Base-by-base conservation (phyloP, 2,797 vertebrate species). In the Zenarchopterus dispar region DNA sequence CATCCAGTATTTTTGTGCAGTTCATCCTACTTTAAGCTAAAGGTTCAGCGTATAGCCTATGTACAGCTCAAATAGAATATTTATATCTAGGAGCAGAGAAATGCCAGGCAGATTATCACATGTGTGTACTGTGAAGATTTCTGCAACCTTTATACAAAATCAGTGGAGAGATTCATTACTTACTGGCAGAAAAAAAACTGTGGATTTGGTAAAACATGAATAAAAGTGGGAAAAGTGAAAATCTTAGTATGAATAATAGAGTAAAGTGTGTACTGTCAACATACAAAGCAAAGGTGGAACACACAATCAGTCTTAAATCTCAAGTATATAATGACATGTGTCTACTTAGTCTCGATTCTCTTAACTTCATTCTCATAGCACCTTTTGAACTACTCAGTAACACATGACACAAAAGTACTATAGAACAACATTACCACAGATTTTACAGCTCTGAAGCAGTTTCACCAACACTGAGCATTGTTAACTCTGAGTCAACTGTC, bases 151-250 rank as follows among this genome's bases (percentile, higher is more conserved):
- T 18, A 23, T 62, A 56, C 24, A 61, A 55, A 46, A 58, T 59
- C 21, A 53, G 49, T 46, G 53, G 55, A 22, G 22, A 73, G 67
- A 66, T 77, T 66, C 70, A 49, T 67, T 57, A 60, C 54, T 71
- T 52, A 62, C 72, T n/a, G 42, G 7, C 17, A 17, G 56, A 58
- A 52, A 58, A 28, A 52, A 62, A 49, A 43, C 43, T 64, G 19
- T 58, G 67, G 56, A 46, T 79, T 78, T 81, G 64, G 60, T 67
- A 53, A 60, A 22, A 61, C 23, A 66, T 51, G 39, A 61, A 56
- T 45, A 53, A 67, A 16, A 15, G 43, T 22, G 42, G 41, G 62
- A 51, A 42, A 33, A 36, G 21, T n/a, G 26, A 56, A 56, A 56
- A 58, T 77, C 69, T 78, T 0, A 74, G 67, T 58, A 26, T 68